Conservation (phyloP, 2,113 vertebrate species). For the Telmatochromis sp. region DNA sequence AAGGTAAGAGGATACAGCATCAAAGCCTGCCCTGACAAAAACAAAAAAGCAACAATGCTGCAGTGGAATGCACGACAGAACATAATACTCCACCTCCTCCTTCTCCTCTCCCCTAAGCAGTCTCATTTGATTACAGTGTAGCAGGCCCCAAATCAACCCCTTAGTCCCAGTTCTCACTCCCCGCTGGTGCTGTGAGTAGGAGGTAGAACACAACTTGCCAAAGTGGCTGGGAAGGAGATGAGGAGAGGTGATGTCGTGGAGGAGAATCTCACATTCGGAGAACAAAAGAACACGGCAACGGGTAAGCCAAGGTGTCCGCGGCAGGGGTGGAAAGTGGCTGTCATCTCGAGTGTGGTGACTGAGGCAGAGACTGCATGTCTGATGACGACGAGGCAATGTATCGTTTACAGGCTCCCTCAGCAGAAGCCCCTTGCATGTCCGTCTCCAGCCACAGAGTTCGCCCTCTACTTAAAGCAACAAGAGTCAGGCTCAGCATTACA, state of each 20-base stretch:
- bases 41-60: slow-evolving; percentile 64
- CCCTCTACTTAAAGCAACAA: slow-evolving; percentile 73
- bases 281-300: slow-evolving; percentile 43
- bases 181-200: slow-evolving; percentile 33
- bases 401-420: slow-evolving; percentile 70
- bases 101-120: slow-evolving; percentile 50
- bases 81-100: slow-evolving; percentile 60
- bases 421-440: slow-evolving; percentile 56
- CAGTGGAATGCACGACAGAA: slow-evolving; percentile 59
- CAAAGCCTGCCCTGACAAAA: slow-evolving; percentile 70
- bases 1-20: slow-evolving; percentile 73
- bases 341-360: slow-evolving; percentile 30
- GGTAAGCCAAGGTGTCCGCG: slow-evolving; percentile 23
- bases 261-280: slow-evolving; percentile 34
- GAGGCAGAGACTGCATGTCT: slow-evolving; percentile 55
- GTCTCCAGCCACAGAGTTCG: slow-evolving; percentile 61
- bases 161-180: slow-evolving; percentile 36
- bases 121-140: slow-evolving; percentile 65
- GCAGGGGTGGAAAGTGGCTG: neutral
- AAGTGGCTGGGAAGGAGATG: slow-evolving; percentile 28
- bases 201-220: slow-evolving; percentile 45
- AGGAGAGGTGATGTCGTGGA: slow-evolving; percentile 29
- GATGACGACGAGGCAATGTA: slow-evolving; percentile 55
- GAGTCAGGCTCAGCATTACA: slow-evolving; percentile 66
- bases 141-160: slow-evolving; percentile 58